phyloP scores from a whole-genome alignment of 2,888 invertebrate species.

The Charanyca ferruginea region DNA sequence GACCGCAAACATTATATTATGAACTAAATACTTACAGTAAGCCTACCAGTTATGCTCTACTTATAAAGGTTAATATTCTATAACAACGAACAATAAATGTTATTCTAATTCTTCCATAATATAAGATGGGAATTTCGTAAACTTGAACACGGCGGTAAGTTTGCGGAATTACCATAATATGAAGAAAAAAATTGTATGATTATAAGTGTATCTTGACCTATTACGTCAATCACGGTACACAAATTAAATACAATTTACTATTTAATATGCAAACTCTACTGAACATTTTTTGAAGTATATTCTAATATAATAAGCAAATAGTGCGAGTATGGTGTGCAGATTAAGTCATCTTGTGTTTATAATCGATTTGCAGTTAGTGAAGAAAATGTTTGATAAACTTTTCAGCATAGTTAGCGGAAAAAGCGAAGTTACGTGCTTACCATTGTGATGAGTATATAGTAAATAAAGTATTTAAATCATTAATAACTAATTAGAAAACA shows the following conservation, averaged over 20 bases:
- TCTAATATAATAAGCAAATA: conserved; percentile 32
- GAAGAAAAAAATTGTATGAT: conserved; percentile 10
- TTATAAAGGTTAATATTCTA: too few species aligned
- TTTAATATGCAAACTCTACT: conserved; percentile 17
- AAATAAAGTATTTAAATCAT: not conserved
- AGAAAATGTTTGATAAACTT: conserved; percentile 24
- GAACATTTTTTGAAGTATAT: conserved; percentile 19
- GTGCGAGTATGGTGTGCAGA: not conserved
- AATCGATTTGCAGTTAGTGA: conserved; percentile 1
- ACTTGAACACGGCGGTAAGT: too few species aligned
- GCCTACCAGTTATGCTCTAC: too few species aligned
- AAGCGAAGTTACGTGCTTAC: not conserved
- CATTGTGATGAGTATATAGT: conserved; percentile 3
- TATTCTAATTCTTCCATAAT: too few species aligned
- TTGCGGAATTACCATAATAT: conserved; percentile 14
- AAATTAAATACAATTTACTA: conserved; percentile 25
- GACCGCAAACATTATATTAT: too few species aligned
- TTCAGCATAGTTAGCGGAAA: conserved; percentile 12
- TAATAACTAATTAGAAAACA: not conserved
- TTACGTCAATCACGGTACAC: conserved; percentile 21
- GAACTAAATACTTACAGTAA: too few species aligned
- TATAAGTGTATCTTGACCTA: conserved; percentile 8
- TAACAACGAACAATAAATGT: too few species aligned
- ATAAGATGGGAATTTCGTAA: too few species aligned
- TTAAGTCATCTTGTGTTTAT: not conserved